Conservation (phyloP, 2,797 vertebrate species). For the Heliangelus exortis region DNA sequence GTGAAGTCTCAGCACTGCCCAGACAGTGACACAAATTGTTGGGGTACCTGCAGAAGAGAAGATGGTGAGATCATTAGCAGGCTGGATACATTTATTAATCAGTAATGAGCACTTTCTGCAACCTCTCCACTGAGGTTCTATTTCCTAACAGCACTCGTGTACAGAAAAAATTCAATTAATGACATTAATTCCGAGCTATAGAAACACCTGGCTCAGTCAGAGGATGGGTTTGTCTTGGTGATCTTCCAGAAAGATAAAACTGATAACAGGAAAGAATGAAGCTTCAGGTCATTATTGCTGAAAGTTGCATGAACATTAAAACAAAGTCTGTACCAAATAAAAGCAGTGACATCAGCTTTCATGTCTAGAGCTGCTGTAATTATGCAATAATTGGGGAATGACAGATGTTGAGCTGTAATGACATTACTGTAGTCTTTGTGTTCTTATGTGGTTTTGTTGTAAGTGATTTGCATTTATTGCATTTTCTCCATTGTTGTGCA, state of each 20-base stretch:
- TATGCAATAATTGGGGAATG: neutral
- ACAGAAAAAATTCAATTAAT: rapidly evolving
- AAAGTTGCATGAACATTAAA: neutral
- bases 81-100: neutral
- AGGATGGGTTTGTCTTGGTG: neutral
- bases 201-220: neutral
- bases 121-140: neutral
- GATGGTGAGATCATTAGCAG: neutral
- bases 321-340: neutral
- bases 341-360: neutral
- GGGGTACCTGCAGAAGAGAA: slow-evolving; percentile 86
- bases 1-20: slow-evolving; percentile 93
- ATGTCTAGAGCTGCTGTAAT: neutral
- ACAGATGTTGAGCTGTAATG: neutral
- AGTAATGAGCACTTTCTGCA: neutral
- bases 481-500: neutral
- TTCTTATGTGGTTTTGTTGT: neutral
- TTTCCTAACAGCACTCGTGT: rapidly evolving
- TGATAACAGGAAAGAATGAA: neutral
- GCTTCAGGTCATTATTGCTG: neutral
- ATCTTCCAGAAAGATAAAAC: neutral
- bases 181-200: neutral
- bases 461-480: neutral
- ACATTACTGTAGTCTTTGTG: neutral
- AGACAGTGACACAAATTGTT: slow-evolving; percentile 94